phyloP scores from a whole-genome alignment of 1,140 invertebrate genomes.

The Diuraphis noxia region DNA sequence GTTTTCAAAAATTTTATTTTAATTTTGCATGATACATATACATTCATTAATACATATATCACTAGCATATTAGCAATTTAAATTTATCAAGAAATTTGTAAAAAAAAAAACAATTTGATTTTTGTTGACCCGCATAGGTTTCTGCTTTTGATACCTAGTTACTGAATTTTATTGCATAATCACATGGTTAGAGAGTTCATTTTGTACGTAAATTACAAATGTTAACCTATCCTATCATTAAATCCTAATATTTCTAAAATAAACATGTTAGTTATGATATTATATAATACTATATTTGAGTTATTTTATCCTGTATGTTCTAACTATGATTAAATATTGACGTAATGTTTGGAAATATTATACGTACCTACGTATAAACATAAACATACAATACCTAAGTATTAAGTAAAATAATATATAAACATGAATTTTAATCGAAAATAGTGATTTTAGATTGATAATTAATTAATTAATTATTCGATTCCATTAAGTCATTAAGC shows the following conservation, averaged over 20 bases:
- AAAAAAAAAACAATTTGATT: too few species aligned
- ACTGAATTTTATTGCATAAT: background rate
- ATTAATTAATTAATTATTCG: background rate
- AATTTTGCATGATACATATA: background rate
- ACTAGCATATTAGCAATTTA: background rate
- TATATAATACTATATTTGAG: background rate
- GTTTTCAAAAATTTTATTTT: background rate
- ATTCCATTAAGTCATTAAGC: too few species aligned
- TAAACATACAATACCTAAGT: too few species aligned
- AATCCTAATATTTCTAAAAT: background rate
- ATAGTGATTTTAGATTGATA: background rate
- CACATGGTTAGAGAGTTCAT: background rate
- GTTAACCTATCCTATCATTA: background rate
- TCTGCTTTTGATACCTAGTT: background rate
- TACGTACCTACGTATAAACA: background rate
- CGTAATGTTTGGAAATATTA: background rate
- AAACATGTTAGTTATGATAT: background rate
- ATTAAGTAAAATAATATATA: background rate
- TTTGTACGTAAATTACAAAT: too few species aligned
- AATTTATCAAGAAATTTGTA: background rate
- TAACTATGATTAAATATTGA: background rate
- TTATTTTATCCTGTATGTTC: background rate
- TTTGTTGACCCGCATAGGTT: background rate
- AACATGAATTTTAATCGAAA: background rate
- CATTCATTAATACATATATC: background rate